Base-by-base conservation (phyloP, 1,140 invertebrate genomes). In the Saccostrea echinata region DNA sequence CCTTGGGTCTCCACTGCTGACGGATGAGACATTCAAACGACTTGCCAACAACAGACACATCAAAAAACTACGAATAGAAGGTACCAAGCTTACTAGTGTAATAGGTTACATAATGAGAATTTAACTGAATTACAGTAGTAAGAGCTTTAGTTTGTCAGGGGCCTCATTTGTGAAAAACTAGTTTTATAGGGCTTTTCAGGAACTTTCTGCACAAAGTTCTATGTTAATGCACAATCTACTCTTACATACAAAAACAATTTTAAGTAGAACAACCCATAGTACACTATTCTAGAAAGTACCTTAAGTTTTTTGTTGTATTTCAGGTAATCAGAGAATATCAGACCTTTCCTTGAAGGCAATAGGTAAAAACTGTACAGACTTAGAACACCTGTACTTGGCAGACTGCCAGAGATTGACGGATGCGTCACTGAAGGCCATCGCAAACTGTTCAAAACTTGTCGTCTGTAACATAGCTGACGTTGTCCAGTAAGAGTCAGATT, bases 401-500 rank as follows among this genome's bases (percentile, higher is more conserved):
- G 95, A 95, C 89, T 95, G 94, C 88, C 93, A 93, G 82, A 89
- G 92, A 84, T 86, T 95, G 51, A 94, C 93, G 9, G 95, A 95
- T 85, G 84, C 89, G 6, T 92, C 92, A 27, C 88, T 95, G 51
- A 95, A 94, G 88, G 85, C 93, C 43, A 85, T 95, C 16, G 88
- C 92, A 55, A 82, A 87, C 12, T 95, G 94, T 89, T 90, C 88
- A 76, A 90, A 93, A 55, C 91, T 95, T 8, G 90, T 90, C 18
- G 93, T 95, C n/a, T 89, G 94, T 24, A 95, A 95, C 87, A 86
- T 95, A 33, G 94, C 95, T 24, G 95, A 95, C 89, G 95, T 94
- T 91, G 93, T 95, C 18, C 92, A 93, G 94, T 95, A 88, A 87
- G 90, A 76, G 11, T 8, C n/a, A 21, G 35, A 27, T 80, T 30